Evolutionary conservation across 1,140 invertebrate genomes (phyloP), one percentile per base, ranked within the genome.

Genomic region (Parasteatoda tepidariorum): DNA sequence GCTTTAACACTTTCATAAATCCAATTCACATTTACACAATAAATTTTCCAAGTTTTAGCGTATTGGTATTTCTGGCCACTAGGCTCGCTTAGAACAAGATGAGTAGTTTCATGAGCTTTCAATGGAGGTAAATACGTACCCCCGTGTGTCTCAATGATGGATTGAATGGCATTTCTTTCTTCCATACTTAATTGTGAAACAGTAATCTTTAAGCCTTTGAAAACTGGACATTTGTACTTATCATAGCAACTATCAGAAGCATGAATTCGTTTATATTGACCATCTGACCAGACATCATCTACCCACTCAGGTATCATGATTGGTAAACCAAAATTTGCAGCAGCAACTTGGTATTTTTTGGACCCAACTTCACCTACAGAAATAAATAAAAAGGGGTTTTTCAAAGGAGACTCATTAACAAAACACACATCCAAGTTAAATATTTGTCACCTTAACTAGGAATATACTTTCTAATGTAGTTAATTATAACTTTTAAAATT

Each of bases 231-330:
- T 61, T 90, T 92, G 85, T 92, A 93, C 85, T 90, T 90, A 48
- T 92, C 87, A 87, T 95, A 95, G 66, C 91, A 89, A 0, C 89
- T 59, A 85, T 95, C 93, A 5, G 90, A 90, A 7, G 92, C 94
- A 62, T 90, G 88, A 1, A 95, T 87, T 84, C 92, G 91, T n/a
- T 91, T 89, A 55, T 89, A 89, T 34, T 92, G 88, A 68, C 87
- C 86, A 28, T 89, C 89, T 34, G 94, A 89, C 95, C 96, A 97
- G 1, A 96, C 92, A 6, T 92, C 91, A 73, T 93, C 88, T 2
- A 97, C 90, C 96, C 96, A 98, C 15, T 92, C 90, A 13, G 92
- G 90, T n/a, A 91, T 90, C 92, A 97, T 94, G 7, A 97, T 90
- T 38, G 93, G 92, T 85, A 95, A 92, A 2, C 91, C 91, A 78